phyloP scores from a whole-genome alignment of 2,797 vertebrate genomes.

The Danio jaintianensis region DNA sequence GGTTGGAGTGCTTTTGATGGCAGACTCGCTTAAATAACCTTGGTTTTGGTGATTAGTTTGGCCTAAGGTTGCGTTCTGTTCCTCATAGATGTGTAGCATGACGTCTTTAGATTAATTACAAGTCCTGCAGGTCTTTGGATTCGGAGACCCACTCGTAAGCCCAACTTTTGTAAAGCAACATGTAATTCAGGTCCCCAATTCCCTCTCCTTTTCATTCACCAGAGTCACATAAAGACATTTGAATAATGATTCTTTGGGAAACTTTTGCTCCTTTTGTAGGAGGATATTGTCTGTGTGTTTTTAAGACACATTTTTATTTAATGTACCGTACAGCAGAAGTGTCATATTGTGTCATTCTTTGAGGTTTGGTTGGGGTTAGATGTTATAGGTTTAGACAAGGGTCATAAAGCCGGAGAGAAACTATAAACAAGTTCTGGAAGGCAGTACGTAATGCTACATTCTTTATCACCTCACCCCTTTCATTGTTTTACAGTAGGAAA shows the following conservation, averaged over 20 bases:
- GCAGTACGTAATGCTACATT: conserved; percentile 37
- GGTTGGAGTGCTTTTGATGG: conserved; percentile 15
- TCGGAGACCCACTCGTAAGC: conserved; percentile 8
- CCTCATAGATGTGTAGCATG: conserved; percentile 7
- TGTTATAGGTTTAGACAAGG: not conserved
- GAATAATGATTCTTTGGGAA: conserved; percentile 31
- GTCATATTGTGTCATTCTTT: conserved; percentile 21
- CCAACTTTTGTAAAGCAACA: conserved; percentile 28
- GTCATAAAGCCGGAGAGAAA: not conserved
- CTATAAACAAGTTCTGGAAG: conserved; percentile 41
- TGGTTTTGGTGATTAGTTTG: conserved; percentile 43
- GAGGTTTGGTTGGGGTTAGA: conserved; percentile 10
- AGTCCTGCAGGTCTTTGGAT: conserved; percentile 42
- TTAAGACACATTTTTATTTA: not conserved
- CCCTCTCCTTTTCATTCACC: conserved; percentile 14
- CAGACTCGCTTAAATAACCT: conserved; percentile 17
- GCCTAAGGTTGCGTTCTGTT: conserved; percentile 30
- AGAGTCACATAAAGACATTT: conserved; percentile 15
- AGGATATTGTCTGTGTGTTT: conserved; percentile 13
- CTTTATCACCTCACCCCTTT: conserved; percentile 43
- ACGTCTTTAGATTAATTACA: conserved; percentile 45
- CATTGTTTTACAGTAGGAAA: conserved; percentile 42
- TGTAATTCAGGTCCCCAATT: conserved; percentile 17
- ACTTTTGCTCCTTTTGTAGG: not conserved
- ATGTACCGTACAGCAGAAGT: not conserved